phyloP scores from a whole-genome alignment of 1,140 invertebrate species.

The Bactericera cockerelli region DNA sequence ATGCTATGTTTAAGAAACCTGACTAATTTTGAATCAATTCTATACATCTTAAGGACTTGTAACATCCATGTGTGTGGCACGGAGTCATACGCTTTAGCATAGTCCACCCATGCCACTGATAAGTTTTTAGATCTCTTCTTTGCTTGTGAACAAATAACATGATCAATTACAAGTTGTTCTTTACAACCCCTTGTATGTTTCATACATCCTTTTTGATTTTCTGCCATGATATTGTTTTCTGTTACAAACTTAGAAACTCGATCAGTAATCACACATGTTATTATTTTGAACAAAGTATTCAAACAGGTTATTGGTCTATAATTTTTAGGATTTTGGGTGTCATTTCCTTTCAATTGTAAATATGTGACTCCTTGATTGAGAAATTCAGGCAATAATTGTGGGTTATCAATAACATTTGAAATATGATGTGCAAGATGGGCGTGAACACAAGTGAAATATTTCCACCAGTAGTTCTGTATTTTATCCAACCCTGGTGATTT shows the following conservation, averaged over 20 bases:
- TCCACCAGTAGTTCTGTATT: constrained; percentile 11
- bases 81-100: constrained; percentile 18
- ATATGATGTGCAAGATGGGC: not conserved
- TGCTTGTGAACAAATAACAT: constrained; percentile 9
- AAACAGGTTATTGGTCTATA: constrained; percentile 9
- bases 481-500: constrained; percentile 9
- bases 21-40: constrained; percentile 10
- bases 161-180: constrained; percentile 22
- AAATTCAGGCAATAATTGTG: not conserved
- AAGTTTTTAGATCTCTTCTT: constrained; percentile 8
- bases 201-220: constrained; percentile 22
- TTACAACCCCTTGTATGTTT: constrained; percentile 20
- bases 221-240: constrained; percentile 15
- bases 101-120: constrained; percentile 15
- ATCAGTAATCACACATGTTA: constrained; percentile 18
- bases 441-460: constrained; percentile 8
- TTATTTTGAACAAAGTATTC: constrained; percentile 10
- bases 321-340: not conserved
- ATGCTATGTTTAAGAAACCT: constrained; percentile 5
- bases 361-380: constrained; percentile 7
- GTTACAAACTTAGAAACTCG: constrained; percentile 16
- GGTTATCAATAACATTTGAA: not conserved
- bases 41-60: constrained; percentile 17
- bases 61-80: not conserved
- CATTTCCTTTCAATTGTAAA: not conserved